Conservation (phyloP, 1,140 invertebrate genomes). For the Micrasema longulum region DNA sequence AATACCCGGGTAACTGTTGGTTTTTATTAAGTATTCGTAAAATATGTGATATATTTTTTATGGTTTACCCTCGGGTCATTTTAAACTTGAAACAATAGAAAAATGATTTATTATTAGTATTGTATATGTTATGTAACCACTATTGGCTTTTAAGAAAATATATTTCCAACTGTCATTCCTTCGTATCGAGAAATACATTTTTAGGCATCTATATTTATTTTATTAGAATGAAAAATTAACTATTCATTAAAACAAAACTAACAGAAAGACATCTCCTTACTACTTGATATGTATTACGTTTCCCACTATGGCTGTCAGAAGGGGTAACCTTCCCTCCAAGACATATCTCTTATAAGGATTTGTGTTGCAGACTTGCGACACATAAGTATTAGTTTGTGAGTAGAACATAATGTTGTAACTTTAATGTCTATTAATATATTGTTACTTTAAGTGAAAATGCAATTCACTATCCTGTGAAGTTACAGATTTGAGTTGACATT, state of each 20-base stretch:
- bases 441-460: too few species aligned
- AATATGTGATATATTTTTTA: constrained; percentile 36
- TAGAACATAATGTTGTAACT: constrained; percentile 15
- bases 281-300: too few species aligned
- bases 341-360: constrained; percentile 8
- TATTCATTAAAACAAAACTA: too few species aligned
- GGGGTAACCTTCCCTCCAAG: neutral
- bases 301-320: too few species aligned
- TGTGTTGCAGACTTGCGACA: neutral
- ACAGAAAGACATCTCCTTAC: too few species aligned
- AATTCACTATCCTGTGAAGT: too few species aligned
- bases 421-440: constrained; percentile 6
- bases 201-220: neutral
- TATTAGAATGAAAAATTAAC: too few species aligned
- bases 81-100: constrained; percentile 1
- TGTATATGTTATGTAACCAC: neutral
- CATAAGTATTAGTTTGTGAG: constrained; percentile 31
- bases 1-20: constrained; percentile 5
- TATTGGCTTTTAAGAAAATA: neutral
- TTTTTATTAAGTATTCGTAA: constrained; percentile 30
- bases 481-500: too few species aligned
- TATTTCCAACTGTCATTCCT: constrained; percentile 19
- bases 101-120: constrained; percentile 2
- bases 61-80: constrained; percentile 14
- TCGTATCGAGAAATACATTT: constrained; percentile 8